phyloP scores from a whole-genome alignment of 2,797 vertebrate species.

The Neoniphon sammara region DNA sequence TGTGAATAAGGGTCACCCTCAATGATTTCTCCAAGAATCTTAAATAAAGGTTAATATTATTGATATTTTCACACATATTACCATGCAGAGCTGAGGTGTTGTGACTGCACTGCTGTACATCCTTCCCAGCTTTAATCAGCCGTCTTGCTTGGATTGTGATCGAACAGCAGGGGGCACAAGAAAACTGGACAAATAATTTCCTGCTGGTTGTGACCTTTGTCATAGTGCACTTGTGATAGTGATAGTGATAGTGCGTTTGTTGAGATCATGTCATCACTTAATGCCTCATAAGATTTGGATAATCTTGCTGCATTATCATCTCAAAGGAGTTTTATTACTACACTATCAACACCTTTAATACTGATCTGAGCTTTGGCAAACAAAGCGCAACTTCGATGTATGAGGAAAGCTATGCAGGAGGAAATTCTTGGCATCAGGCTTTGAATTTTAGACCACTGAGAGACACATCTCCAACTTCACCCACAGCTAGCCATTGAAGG shows the following conservation, averaged over 20 bases:
- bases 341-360: slow-evolving; percentile 22
- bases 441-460: slow-evolving; percentile 21
- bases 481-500: slow-evolving; percentile 8
- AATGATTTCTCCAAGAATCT: no score
- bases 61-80: no score
- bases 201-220: slow-evolving; percentile 50
- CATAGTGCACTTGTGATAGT: neutral
- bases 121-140: neutral
- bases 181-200: slow-evolving; percentile 39
- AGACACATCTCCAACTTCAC: neutral
- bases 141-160: neutral
- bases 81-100: no score
- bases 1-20: no score
- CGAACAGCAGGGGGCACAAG: slow-evolving; percentile 64
- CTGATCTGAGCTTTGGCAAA: neutral
- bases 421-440: slow-evolving; percentile 3
- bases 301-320: slow-evolving; percentile 8
- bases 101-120: no score
- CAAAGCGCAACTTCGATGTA: neutral
- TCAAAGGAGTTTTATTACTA: neutral
- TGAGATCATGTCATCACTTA: slow-evolving; percentile 14
- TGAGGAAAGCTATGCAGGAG: neutral
- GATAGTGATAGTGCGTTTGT: neutral
- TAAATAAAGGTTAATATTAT: no score
- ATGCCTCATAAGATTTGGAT: slow-evolving; percentile 22